Evolutionary conservation across 2,113 vertebrate genomes (phyloP).

Genomic region (Bagarius yarrelli): DNA sequence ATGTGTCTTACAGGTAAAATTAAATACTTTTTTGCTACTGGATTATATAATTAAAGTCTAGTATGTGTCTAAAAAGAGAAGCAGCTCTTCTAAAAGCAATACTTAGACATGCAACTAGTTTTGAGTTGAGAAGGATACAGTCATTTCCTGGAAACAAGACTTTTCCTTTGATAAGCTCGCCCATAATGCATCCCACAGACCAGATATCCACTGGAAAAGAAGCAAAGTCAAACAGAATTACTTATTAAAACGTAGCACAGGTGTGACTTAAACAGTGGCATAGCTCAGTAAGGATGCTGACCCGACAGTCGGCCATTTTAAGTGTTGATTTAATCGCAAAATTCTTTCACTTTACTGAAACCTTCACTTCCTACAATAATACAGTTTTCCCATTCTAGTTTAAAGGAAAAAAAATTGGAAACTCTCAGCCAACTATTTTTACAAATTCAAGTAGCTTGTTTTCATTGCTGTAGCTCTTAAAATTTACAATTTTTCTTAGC

Average conservation of each 20-base stretch:
- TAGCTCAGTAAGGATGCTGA: too few species aligned
- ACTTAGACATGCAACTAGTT: conserved; percentile 4
- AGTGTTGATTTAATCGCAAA: too few species aligned
- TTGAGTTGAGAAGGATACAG: conserved; percentile 86
- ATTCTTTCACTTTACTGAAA: too few species aligned
- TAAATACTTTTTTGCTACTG: conserved; percentile 1
- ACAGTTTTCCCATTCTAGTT: too few species aligned
- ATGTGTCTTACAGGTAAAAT: too few species aligned
- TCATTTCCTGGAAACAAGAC: conserved; percentile 94
- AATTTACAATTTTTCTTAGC: not conserved
- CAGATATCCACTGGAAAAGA: conserved; percentile 90
- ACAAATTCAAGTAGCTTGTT: not conserved
- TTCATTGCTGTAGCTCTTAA: too few species aligned
- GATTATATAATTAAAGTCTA: conserved; percentile 24
- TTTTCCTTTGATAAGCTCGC: conserved; percentile 93
- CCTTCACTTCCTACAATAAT: too few species aligned
- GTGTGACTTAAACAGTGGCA: not conserved
- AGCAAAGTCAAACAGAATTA: not conserved
- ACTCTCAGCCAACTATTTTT: too few species aligned
- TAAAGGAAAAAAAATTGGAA: too few species aligned
- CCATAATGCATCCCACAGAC: conserved; percentile 99
- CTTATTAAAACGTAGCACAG: not conserved
- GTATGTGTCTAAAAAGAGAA: conserved; percentile 19
- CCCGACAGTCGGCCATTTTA: too few species aligned
- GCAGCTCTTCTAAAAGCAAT: conserved; percentile 35